Conservation (phyloP, 30 jellyfish, hydroid and myxozoan species). For the Morbakka virulenta region DNA sequence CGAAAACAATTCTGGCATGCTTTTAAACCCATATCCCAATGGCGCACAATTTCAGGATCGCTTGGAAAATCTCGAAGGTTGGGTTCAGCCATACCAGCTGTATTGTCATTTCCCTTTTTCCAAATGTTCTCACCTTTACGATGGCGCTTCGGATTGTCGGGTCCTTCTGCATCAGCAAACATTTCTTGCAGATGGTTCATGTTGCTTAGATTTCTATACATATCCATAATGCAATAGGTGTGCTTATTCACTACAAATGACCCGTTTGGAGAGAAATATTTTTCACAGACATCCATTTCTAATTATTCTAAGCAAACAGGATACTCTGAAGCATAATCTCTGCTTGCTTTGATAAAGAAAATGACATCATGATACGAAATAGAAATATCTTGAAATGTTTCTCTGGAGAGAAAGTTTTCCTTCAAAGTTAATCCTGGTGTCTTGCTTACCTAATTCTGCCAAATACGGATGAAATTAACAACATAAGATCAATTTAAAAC, state of each 20-base stretch:
- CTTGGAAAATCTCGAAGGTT: constrained; percentile 12
- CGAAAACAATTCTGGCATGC: neutral
- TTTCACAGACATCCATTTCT: constrained; percentile 22
- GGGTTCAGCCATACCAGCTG: constrained; percentile 10
- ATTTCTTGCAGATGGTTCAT: constrained; percentile 11
- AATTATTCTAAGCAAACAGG: constrained; percentile 3
- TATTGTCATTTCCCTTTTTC: constrained; percentile 9
- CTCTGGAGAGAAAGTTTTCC: constrained; percentile 7
- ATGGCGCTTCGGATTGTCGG: constrained; percentile 27
- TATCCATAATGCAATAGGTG: neutral
- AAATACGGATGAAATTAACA: neutral
- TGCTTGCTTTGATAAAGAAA: neutral
- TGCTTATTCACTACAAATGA: constrained; percentile 11
- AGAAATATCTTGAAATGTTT: constrained; percentile 11
- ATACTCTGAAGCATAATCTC: neutral
- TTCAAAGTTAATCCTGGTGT: neutral
- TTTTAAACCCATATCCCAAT: constrained; percentile 9
- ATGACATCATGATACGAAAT: constrained; percentile 24
- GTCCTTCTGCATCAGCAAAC: constrained; percentile 8
- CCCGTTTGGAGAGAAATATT: constrained; percentile 18
- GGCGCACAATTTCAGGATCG: neutral
- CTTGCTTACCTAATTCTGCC: constrained; percentile 32
- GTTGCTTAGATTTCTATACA: constrained; percentile 10
- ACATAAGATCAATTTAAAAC: constrained; percentile 10
- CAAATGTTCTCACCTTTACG: constrained; percentile 33